Base-by-base conservation (phyloP, 2,113 vertebrate genomes). In the Actenoides lindsayi region DNA sequence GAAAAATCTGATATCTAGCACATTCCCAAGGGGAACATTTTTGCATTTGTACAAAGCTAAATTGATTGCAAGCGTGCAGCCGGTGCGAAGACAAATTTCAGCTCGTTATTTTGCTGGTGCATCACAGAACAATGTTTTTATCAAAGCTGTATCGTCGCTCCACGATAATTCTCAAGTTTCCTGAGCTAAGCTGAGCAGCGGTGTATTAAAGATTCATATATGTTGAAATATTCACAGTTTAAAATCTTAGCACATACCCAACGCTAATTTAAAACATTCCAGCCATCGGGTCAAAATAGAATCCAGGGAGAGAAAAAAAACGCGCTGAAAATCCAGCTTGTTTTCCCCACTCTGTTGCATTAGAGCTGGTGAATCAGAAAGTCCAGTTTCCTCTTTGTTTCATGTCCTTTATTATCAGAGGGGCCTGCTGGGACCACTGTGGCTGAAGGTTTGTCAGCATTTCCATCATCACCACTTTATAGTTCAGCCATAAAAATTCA, bases 1-100 rank as follows among this genome's bases (percentile, higher is more conserved):
- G 51, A 62, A 91, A 87, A 41, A 87, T 57, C 39, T 11, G 87
- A 41, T 35, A 18, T 20, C 27, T 15, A 79, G 57, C 42, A 37
- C 65, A 15, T 86, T 93, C 95, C 92, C 81, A 57, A 51, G 53
- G 80, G 92, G 89, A 94, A 48, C 33, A 28, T 37, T 88, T 94
- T 25, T 88, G 65, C 75, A 42, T 94, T 56, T 81, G 42, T 9
- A 50, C 81, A 84, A 90, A 95, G 65, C 56, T 37, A 28, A 90
- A 96, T 90, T 71, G 94, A 95, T 96, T 75, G 21, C 41, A 13
- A 80, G 48, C 54, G 2, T 13, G 78, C 95, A 83, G 83, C 64
- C 90, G 70, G 88, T 13, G 4, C 63, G 5, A 8, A 25, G 87
- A 54, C 75, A 62, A 57, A 83, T 71, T 35, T 39, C 13, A 88